Base-by-base conservation (phyloP, 2,888 invertebrate species). In the Ommatoiulus sabulosus region DNA sequence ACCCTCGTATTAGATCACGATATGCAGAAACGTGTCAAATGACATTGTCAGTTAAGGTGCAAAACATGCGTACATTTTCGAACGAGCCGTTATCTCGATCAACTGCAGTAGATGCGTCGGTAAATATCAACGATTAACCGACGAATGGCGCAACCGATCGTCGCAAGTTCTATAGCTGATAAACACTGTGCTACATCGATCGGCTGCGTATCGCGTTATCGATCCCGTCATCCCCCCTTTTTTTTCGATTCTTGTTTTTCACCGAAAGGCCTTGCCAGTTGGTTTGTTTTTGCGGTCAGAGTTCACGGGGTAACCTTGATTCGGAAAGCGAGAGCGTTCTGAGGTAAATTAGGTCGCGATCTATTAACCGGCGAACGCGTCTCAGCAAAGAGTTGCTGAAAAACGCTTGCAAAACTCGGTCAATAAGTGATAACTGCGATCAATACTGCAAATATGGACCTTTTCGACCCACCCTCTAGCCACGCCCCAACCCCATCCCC, bases 251-350 rank as follows among this genome's bases (percentile, higher is more conserved):
- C 63, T 2, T 63, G 63, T 63, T 63, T 63, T n/a, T 63, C n/a
- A 20, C 20, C 63, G 63, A 17, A 63, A 63, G 63, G 20, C 63
- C 63, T 63, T 63, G 63, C 63, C 17, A 46, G n/a, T 63, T n/a
- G 63, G 63, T n/a, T 63, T 63, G 63, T 63, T 63, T 63, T 63
- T 63, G n/a, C 63, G 63, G 63, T 63, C 63, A 63, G n/a, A 63
- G 63, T 63, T 63, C 63, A 63, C 63, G 7, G 63, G n/a, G 20
- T 63, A 63, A 63, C 63, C 63, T 63, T 63, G 63, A 63, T 63
- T 63, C 7, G 63, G 63, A 63, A 63, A 63, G 63, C 63, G 63
- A 63, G 63, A 63, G n/a, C 63, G 63, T 63, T 63, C 52, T 6
- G 63, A 63, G 63, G 63, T 63, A 63, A 63, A 63, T 63, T 63